A percentile compares a stretch with the other conserved stretches of the same genome.
Conservation (phyloP, 2,888 invertebrate genomes). For the Drosophila kanekoi region DNA sequence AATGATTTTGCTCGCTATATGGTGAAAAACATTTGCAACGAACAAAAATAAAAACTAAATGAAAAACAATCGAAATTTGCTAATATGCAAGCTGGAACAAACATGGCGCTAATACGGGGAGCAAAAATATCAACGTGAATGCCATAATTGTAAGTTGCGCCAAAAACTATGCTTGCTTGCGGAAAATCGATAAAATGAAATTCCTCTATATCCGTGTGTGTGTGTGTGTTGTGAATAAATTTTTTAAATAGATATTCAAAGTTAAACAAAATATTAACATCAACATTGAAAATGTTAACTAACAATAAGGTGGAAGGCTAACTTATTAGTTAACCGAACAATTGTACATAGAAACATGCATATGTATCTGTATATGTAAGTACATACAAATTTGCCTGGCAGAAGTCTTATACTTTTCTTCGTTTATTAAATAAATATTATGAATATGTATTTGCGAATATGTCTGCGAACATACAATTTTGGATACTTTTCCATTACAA, state of each 20-base stretch:
- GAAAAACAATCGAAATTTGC: conserved; percentile 1
- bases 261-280: too few species aligned
- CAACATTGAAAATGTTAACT: neutral
- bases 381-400: neutral
- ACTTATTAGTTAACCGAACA: neutral
- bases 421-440: neutral
- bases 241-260: neutral
- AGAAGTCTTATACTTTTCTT: neutral
- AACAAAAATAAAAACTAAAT: neutral
- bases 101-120: neutral
- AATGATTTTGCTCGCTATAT: conserved; percentile 2
- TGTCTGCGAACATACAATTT: neutral
- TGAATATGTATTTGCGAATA: too few species aligned
- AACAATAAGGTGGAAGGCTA: neutral
- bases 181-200: conserved; percentile 50
- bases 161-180: conserved; percentile 21
- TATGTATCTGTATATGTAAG: neutral
- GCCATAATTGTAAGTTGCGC: conserved; percentile 23
- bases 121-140: neutral
- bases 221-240: neutral
- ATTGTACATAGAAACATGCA: neutral
- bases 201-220: conserved; percentile 10
- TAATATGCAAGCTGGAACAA: neutral
- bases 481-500: too few species aligned
- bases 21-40: conserved; percentile 7